phyloP scores from a whole-genome alignment of 1,140 invertebrate species.

The Euura saliciscinereae region DNA sequence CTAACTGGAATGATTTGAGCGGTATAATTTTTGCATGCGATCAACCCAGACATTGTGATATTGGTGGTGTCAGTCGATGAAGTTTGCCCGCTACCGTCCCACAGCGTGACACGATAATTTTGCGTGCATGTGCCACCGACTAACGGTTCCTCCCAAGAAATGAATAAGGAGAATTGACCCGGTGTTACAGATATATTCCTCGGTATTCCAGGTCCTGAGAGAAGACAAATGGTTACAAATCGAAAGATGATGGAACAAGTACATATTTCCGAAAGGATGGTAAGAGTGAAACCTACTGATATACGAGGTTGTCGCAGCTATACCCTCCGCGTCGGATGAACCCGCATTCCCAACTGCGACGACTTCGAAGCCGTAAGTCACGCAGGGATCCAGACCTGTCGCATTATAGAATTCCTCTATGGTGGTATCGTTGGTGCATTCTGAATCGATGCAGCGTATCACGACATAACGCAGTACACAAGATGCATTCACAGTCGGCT shows the following conservation, averaged over 20 bases:
- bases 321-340: conserved; percentile 23
- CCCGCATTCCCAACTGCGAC: conserved; percentile 12
- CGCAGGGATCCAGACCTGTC: conserved; percentile 25
- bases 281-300: conserved; percentile 28
- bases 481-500: not conserved
- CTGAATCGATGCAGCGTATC: conserved; percentile 11
- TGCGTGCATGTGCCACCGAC: conserved; percentile 33
- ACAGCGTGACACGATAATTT: conserved; percentile 35
- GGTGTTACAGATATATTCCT: conserved; percentile 11
- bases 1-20: conserved; percentile 34
- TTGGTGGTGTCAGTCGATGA: conserved; percentile 22
- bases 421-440: conserved; percentile 11
- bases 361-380: conserved; percentile 26
- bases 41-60: conserved; percentile 27
- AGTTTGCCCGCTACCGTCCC: not conserved
- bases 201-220: conserved; percentile 34
- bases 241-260: not conserved
- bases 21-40: conserved; percentile 35
- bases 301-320: conserved; percentile 30
- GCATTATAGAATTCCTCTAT: conserved; percentile 22
- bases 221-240: conserved; percentile 11
- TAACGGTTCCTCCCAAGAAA: conserved; percentile 38
- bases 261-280: not conserved
- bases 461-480: conserved; percentile 16
- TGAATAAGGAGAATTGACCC: conserved; percentile 26